Conservation (phyloP, 2,888 invertebrate genomes). For the Noctua fimbriata region DNA sequence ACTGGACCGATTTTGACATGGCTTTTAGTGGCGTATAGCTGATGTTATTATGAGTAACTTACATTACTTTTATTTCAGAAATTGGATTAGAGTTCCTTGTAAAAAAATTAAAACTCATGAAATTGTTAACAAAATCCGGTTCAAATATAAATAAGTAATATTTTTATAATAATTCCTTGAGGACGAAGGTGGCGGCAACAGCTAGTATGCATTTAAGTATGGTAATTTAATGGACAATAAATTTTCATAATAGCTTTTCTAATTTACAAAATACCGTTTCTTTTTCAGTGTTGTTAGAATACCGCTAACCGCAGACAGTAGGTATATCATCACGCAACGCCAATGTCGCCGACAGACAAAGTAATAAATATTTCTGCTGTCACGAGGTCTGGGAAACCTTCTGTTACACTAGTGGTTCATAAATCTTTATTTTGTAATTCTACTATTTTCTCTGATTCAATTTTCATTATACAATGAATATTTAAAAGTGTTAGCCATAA, state of each 20-base stretch:
- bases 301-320: slow-evolving; percentile 44
- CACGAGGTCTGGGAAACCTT: slow-evolving; percentile 47
- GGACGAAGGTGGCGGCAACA: not conserved
- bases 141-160: no score
- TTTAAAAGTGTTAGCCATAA: no score
- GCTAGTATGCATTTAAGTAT: not conserved
- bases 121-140: no score
- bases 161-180: no score
- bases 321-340: slow-evolving; percentile 45
- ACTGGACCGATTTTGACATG: no score
- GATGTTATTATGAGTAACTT: no score
- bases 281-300: slow-evolving; percentile 43
- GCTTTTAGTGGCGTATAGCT: no score
- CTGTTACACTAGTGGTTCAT: slow-evolving; percentile 44
- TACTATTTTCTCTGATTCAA: slow-evolving; percentile 3
- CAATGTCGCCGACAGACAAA: slow-evolving; percentile 47
- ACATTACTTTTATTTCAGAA: no score
- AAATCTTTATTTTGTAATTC: slow-evolving; percentile 42
- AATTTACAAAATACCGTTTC: slow-evolving; percentile 53
- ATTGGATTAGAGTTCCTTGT: no score
- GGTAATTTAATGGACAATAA: slow-evolving; percentile 2
- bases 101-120: no score
- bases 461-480: not conserved
- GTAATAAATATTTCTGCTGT: slow-evolving; percentile 61
- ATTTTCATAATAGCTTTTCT: slow-evolving; percentile 28